Percentiles rank a stretch among this genome's conserved stretches.
These are phyloP conservation scores for Eupithecia subfuscata DNA, from an alignment of 2,888 invertebrate species.

Conservation along the genomic window DNA sequence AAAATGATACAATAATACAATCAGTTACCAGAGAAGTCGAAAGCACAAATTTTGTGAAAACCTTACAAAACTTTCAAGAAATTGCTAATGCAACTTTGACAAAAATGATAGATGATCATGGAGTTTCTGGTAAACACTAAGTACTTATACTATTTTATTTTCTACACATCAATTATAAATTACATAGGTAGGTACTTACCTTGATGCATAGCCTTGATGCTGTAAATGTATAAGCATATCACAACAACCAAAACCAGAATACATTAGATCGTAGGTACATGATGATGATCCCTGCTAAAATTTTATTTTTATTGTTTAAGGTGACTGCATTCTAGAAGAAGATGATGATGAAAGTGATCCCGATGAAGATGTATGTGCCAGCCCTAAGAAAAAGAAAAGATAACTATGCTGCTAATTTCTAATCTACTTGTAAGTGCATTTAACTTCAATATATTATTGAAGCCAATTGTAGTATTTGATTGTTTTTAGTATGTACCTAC, in stretches of 20 bases:
- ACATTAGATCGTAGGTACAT: not conserved
- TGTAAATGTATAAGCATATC: not conserved
- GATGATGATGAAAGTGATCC: slow-evolving; percentile 52
- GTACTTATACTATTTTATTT: too few relatives aligned
- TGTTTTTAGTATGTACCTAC: not conserved
- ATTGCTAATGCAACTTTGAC: slow-evolving; percentile 64
- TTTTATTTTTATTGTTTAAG: slow-evolving; percentile 39
- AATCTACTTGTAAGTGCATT: slow-evolving; percentile 32
- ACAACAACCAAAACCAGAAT: not conserved
- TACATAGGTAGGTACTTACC: not conserved
- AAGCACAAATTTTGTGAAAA: slow-evolving; percentile 48
- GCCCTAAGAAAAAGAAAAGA: slow-evolving; percentile 63
- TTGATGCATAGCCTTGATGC: not conserved
- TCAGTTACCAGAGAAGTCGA: slow-evolving; percentile 54
- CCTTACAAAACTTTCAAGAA: slow-evolving; percentile 66
- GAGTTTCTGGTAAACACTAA: slow-evolving; percentile 51
- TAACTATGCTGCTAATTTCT: slow-evolving; percentile 36
- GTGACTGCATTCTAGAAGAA: slow-evolving; percentile 45
- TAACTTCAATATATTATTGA: not conserved
- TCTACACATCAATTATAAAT: not conserved
- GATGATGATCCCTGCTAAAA: not conserved
- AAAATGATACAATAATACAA: slow-evolving; percentile 57
- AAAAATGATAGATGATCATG: slow-evolving; percentile 60
- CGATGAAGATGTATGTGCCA: slow-evolving; percentile 52
- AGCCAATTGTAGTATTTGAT: not conserved